Evolutionary conservation across 2,797 vertebrate genomes (phyloP).

Genomic region (Rhinichthys osculus): DNA sequence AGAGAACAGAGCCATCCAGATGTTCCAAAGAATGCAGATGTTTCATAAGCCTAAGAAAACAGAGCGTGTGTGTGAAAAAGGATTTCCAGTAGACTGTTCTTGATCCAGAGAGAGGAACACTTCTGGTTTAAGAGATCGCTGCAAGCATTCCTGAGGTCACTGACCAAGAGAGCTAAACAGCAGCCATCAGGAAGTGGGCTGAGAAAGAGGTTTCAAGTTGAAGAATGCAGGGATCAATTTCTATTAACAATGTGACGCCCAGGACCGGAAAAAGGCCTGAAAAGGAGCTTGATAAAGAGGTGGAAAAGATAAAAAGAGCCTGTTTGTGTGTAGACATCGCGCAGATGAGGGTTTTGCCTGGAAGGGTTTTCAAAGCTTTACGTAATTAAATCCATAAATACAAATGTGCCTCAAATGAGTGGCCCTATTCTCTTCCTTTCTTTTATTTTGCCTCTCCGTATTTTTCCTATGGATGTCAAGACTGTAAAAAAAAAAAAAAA

Average conservation of each 20-base stretch:
- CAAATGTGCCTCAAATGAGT: slow-evolving; percentile 64
- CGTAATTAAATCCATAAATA: slow-evolving; percentile 66
- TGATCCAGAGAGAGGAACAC: slow-evolving; percentile 52
- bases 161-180: slow-evolving; percentile 59
- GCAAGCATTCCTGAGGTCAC: slow-evolving; percentile 58
- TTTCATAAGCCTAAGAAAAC: slow-evolving; percentile 53
- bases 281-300: slow-evolving; percentile 45
- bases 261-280: slow-evolving; percentile 54
- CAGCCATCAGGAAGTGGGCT: slow-evolving; percentile 79
- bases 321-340: slow-evolving; percentile 31
- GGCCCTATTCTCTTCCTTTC: background rate
- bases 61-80: slow-evolving; percentile 34
- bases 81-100: slow-evolving; percentile 49
- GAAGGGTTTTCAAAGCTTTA: slow-evolving; percentile 61
- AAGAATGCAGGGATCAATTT: slow-evolving; percentile 79
- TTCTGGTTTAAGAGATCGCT: slow-evolving; percentile 51
- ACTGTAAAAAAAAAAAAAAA: slow-evolving; percentile 2
- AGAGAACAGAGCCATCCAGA: slow-evolving; percentile 44
- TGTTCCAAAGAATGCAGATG: slow-evolving; percentile 56
- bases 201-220: slow-evolving; percentile 86
- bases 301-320: slow-evolving; percentile 27
- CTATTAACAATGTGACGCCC: slow-evolving; percentile 74
- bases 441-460: background rate
- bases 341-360: slow-evolving; percentile 6
- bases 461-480: slow-evolving; percentile 9